Base-by-base conservation (phyloP, 2,113 vertebrate species). In the Bostrychus sinensis region DNA sequence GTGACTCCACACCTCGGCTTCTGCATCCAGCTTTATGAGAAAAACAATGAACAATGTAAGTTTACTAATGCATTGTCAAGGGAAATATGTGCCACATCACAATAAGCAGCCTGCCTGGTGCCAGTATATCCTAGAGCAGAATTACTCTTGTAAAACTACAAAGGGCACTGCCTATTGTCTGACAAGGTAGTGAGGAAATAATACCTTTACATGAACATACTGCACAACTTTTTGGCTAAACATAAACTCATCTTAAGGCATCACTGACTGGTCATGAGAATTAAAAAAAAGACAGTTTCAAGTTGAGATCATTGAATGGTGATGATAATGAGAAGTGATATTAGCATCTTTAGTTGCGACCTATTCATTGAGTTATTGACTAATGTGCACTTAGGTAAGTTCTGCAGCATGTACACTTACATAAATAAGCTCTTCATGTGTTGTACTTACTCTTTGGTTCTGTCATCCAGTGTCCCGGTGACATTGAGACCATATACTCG, bases 1-100 rank as follows among this genome's bases (percentile, higher is more conserved):
- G 96, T 95, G 46, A 98, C 96, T 10, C 97, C 97, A 36, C 97
- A 99, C 13, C 97, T 93, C 58, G 97, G 97, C 60, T 91, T 97
- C 84, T 95, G 97, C 97, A 99, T 99, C 97, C 97, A 99, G 72
- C 97, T 99, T 82, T 19, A 65, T 34, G 30, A 37, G 20, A 63
- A 34, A 28, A 50, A 20, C 12, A 62, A 20, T 41, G 36, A 78
- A 12, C 30, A 50, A 77, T 8, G 56, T 14, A 3, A 28, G 17
- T 69, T 62, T 42, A 42, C 43, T 37, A 7, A 43, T 19, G 13
- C n/a, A 23, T 28, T 23, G 42, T 38, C 16, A 3, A 5, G 36
- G 48, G 28, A n/a, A 66, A 66, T 28, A 70, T 56, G 60, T 50
- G 54, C 56, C 60, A 62, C 59, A 13, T 66, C 22, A 80, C 72